These are phyloP conservation scores for Drosophila falleni DNA, from an alignment of 2,888 invertebrate genomes.

Conservation along the genomic window DNA sequence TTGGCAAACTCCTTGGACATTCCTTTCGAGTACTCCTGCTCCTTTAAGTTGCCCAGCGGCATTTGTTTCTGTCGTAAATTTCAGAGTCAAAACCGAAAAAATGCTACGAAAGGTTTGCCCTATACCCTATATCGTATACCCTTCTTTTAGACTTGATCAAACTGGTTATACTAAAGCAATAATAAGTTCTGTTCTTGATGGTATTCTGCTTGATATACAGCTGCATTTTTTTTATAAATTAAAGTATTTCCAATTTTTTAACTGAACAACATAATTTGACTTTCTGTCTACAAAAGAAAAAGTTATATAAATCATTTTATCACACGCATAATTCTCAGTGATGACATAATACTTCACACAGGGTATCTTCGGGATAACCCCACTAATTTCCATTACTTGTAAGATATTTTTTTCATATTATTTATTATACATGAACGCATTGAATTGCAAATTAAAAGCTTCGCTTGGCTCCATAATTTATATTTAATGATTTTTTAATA, in stretches of 20 bases:
- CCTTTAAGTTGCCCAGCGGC: constrained; percentile 25
- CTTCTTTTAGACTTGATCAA: not conserved
- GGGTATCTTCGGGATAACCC: constrained; percentile 14
- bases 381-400: not conserved
- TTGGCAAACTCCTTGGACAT: constrained; percentile 54
- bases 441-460: constrained; percentile 65
- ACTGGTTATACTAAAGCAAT: not conserved
- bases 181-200: not conserved
- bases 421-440: constrained; percentile 48
- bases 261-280: too few relatives aligned
- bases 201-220: too few relatives aligned
- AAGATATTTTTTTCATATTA: constrained; percentile 23
- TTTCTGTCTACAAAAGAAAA: too few relatives aligned
- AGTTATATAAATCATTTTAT: too few relatives aligned
- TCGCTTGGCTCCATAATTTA: constrained; percentile 55
- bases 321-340: too few relatives aligned
- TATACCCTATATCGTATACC: constrained; percentile 29
- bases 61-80: constrained; percentile 62
- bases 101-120: constrained; percentile 37
- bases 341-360: not conserved
- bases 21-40: constrained; percentile 20
- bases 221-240: too few relatives aligned
- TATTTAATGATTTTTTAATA: constrained; percentile 65
- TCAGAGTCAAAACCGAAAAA: constrained; percentile 47
- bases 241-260: too few relatives aligned